Percentiles rank a stretch among this genome's conserved stretches.
Evolutionary conservation across 1,140 invertebrate species (phyloP).

Genomic region (Holcopasites calliopsidis): DNA sequence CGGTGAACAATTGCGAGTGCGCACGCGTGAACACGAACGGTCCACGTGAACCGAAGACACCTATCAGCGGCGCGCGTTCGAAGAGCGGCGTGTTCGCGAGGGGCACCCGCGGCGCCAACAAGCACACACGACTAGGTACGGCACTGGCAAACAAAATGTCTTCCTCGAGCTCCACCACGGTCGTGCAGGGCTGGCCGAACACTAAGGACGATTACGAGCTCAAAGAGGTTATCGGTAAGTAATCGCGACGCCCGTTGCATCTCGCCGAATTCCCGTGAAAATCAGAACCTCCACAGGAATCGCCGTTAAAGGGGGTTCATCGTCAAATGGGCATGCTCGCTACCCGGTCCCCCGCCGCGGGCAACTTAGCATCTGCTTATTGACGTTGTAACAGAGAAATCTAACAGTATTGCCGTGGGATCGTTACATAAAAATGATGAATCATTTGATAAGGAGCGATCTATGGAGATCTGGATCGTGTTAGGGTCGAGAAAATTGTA

Average conservation of each 20-base stretch:
- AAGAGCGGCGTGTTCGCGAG: conserved; percentile 56
- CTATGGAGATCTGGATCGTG: background rate
- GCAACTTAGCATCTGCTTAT: conserved; percentile 3
- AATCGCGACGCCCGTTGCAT: conserved; percentile 1
- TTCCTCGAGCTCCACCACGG: conserved; percentile 81
- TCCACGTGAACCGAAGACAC: conserved; percentile 46
- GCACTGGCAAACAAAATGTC: conserved; percentile 87
- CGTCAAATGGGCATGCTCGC: background rate
- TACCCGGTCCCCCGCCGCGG: conserved; percentile 1
- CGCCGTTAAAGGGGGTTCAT: background rate
- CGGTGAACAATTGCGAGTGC: conserved; percentile 23
- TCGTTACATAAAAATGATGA: background rate
- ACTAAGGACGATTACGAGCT: conserved; percentile 96
- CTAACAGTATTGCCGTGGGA: background rate
- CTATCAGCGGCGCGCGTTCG: conserved; percentile 37
- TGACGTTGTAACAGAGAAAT: conserved; percentile 1
- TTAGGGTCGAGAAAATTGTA: background rate
- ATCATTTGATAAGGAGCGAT: background rate
- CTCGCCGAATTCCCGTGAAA: background rate
- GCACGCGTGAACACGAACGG: background rate
- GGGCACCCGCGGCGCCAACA: conserved; percentile 65
- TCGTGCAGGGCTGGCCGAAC: conserved; percentile 91
- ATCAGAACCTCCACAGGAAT: background rate
- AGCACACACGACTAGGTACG: conserved; percentile 78
- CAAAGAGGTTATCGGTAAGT: conserved; percentile 94